phyloP scores from a whole-genome alignment of 2,888 invertebrate genomes.

The Temnothorax rugatulus region DNA sequence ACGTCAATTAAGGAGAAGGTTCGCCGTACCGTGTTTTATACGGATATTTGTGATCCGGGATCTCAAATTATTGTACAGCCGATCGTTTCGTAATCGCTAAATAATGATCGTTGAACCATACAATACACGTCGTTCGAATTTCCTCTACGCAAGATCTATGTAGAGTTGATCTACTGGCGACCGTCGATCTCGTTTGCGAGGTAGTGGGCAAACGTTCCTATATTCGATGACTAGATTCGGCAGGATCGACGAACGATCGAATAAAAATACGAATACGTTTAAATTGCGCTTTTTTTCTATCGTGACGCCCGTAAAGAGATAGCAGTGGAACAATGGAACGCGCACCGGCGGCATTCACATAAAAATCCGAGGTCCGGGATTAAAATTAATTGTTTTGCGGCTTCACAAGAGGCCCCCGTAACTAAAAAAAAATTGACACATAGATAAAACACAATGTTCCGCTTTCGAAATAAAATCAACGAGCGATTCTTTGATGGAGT shows the following conservation, averaged over 20 bases:
- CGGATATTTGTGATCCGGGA: constrained; percentile 72
- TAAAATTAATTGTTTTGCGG: constrained; percentile 50
- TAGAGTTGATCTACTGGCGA: background rate
- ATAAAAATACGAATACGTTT: constrained; percentile 37
- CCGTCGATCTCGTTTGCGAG: constrained; percentile 4
- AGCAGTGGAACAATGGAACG: constrained; percentile 16
- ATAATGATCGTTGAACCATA: constrained; percentile 77
- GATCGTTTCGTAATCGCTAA: constrained; percentile 76
- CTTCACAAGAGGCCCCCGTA: constrained; percentile 25
- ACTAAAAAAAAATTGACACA: constrained; percentile 50
- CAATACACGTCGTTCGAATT: constrained; percentile 54
- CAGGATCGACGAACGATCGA: constrained; percentile 20
- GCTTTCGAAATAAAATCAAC: constrained; percentile 58
- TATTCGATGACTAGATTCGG: constrained; percentile 14
- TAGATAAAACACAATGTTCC: constrained; percentile 27
- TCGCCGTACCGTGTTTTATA: constrained; percentile 71
- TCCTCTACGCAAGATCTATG: constrained; percentile 31
- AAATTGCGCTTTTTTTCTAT: constrained; percentile 35
- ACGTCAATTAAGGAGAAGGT: constrained; percentile 70
- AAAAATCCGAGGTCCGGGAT: constrained; percentile 40
- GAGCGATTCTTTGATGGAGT: constrained; percentile 56
- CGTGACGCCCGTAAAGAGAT: constrained; percentile 19
- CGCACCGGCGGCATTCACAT: constrained; percentile 7
- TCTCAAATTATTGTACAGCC: constrained; percentile 74
- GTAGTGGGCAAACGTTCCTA: background rate